Conservation (phyloP, 2,888 invertebrate species). For the Pristionchus mayeri region DNA sequence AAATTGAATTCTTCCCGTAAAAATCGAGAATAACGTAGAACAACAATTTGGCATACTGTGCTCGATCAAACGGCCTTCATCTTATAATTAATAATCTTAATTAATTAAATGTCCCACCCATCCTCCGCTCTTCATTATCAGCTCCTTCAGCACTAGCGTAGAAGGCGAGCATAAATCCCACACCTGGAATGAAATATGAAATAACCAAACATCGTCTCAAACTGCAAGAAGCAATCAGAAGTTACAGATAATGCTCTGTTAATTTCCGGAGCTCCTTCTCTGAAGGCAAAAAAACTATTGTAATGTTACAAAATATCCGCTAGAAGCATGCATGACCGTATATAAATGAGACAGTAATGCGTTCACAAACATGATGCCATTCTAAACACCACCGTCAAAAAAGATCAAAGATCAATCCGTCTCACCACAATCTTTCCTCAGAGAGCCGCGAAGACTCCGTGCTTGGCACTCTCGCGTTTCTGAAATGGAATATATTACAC, state of each 20-base stretch:
- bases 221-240: no score
- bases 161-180: constrained; percentile 43
- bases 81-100: neutral
- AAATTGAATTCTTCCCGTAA: no score
- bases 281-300: no score
- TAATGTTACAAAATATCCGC: no score
- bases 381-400: neutral
- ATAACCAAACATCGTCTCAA: no score
- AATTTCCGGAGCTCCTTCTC: no score
- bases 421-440: constrained; percentile 46
- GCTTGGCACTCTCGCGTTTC: constrained; percentile 29
- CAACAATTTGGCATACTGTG: neutral
- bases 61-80: neutral
- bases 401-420: neutral
- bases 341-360: neutral
- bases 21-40: no score
- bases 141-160: constrained; percentile 44
- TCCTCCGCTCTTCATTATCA: constrained; percentile 50
- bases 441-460: constrained; percentile 7
- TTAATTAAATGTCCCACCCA: constrained; percentile 32
- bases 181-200: constrained; percentile 4
- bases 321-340: no score
- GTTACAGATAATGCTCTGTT: no score
- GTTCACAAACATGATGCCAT: neutral
- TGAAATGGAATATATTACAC: neutral